Evolutionary conservation across 2,888 invertebrate genomes (phyloP).

Genomic region (Xestoiulus laeticollis): DNA sequence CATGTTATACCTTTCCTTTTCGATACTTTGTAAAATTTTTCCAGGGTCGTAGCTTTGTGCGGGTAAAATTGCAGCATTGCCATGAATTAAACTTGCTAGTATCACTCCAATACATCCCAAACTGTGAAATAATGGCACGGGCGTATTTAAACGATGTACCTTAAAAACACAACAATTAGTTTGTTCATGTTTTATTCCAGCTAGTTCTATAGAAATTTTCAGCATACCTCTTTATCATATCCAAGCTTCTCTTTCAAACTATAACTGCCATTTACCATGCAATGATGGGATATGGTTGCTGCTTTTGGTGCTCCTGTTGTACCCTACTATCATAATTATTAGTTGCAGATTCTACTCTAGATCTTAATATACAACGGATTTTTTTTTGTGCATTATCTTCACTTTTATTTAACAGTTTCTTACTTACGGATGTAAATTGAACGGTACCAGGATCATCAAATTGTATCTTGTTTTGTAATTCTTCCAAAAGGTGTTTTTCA

Average conservation of each 20-base stretch:
- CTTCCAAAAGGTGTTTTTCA: slow-evolving; percentile 8
- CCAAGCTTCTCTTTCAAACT: neutral
- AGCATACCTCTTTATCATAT: neutral
- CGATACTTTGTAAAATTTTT: neutral
- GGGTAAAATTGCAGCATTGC: neutral
- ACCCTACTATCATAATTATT: slow-evolving; percentile 67
- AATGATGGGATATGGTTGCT: slow-evolving; percentile 75
- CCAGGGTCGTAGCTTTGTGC: neutral
- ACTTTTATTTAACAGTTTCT: neutral
- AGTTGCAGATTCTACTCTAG: neutral
- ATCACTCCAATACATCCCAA: neutral
- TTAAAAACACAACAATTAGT: slow-evolving; percentile 62
- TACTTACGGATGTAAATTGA: slow-evolving; percentile 78
- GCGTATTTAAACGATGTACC: slow-evolving; percentile 66
- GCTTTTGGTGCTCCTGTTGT: slow-evolving; percentile 84
- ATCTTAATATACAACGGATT: neutral
- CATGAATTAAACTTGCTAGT: neutral
- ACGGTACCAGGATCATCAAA: slow-evolving; percentile 76
- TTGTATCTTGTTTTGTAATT: slow-evolving; percentile 56
- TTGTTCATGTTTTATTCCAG: neutral
- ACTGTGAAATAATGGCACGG: slow-evolving; percentile 9
- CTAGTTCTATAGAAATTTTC: neutral
- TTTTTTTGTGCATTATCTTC: neutral
- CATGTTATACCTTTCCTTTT: neutral
- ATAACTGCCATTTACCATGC: slow-evolving; percentile 58